Percentiles rank a stretch among this genome's conserved stretches.
Conservation (phyloP, 2,888 invertebrate species). For the Meiosimyza decipiens region DNA sequence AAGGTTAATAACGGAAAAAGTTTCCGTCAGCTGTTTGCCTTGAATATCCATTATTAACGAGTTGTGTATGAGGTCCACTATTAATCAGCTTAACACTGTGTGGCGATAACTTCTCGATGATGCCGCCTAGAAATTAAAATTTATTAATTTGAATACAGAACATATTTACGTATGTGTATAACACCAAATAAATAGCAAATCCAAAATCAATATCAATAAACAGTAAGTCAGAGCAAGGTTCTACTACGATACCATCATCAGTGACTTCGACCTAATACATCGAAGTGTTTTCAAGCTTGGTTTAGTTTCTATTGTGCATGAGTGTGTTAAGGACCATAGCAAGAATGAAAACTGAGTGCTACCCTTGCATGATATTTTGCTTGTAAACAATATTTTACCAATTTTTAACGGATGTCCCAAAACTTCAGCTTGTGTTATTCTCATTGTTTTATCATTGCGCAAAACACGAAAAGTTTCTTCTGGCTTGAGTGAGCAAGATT, state of each 20-base stretch:
- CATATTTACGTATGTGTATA: no score
- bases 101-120: constrained; percentile 74
- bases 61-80: constrained; percentile 82
- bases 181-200: no score
- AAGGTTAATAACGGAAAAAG: constrained; percentile 74
- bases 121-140: constrained; percentile 68
- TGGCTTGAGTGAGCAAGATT: constrained; percentile 70
- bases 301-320: no score
- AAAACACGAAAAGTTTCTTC: constrained; percentile 75
- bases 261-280: no score
- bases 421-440: constrained; percentile 62
- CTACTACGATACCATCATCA: no score
- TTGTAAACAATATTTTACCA: constrained; percentile 47
- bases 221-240: no score
- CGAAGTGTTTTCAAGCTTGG: no score
- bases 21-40: constrained; percentile 81
- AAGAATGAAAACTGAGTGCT: no score
- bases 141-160: no score
- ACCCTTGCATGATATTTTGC: neutral
- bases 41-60: constrained; percentile 84
- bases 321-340: no score
- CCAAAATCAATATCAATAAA: no score
- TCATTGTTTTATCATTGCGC: constrained; percentile 70
- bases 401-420: constrained; percentile 68
- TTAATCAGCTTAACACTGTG: constrained; percentile 82